These are phyloP conservation scores for Brachyistius frenatus DNA, from an alignment of 2,113 vertebrate species.

Conservation along the genomic window DNA sequence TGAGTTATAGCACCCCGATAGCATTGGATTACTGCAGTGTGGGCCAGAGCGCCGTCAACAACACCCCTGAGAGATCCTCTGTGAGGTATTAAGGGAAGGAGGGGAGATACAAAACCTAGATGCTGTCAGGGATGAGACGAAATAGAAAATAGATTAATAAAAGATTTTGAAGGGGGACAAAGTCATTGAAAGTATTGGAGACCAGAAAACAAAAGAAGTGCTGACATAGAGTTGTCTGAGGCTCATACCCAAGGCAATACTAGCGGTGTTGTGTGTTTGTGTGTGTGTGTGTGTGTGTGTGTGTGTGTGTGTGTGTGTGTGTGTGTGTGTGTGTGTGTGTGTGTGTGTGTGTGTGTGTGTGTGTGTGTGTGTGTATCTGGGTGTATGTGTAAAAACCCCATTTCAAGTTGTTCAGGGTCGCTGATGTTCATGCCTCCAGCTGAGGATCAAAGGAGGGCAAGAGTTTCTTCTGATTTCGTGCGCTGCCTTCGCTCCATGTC, in stretches of 20 bases:
- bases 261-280: conserved; percentile 4
- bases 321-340: neutral
- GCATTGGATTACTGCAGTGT: conserved; percentile 65
- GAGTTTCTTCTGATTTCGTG: conserved; percentile 32
- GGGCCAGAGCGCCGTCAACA: conserved; percentile 45
- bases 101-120: conserved; percentile 16
- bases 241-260: neutral
- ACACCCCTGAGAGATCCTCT: conserved; percentile 32
- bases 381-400: conserved; percentile 12
- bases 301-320: neutral
- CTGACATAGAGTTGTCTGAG: neutral
- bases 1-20: conserved; percentile 68
- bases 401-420: conserved; percentile 28
- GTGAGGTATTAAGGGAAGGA: conserved; percentile 40
- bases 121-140: conserved; percentile 18
- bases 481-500: conserved; percentile 22
- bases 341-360: neutral
- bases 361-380: conserved; percentile 1
- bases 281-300: neutral
- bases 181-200: neutral
- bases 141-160: conserved; percentile 36
- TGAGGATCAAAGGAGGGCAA: conserved; percentile 50
- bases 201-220: conserved; percentile 2
- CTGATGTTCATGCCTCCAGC: conserved; percentile 39
- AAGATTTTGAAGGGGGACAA: conserved; percentile 25